phyloP scores from a whole-genome alignment of 2,797 vertebrate genomes.

The Anguilla marmorata region DNA sequence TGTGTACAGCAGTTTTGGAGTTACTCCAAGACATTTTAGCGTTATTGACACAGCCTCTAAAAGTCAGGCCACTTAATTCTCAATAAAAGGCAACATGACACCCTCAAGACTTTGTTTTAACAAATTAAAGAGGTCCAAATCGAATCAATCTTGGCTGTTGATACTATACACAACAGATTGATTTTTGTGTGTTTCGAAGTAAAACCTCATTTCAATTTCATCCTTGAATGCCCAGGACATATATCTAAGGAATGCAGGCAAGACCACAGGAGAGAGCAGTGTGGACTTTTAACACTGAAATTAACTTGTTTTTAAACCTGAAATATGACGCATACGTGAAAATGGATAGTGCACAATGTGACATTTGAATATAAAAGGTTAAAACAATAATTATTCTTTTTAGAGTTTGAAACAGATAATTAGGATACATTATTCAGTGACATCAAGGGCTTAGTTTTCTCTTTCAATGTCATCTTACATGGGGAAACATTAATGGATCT shows the following conservation, averaged over 20 bases:
- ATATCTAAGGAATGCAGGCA: conserved; percentile 18
- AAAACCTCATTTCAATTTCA: conserved; percentile 35
- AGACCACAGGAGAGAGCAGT: not conserved
- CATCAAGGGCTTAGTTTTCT: not conserved
- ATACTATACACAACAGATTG: conserved; percentile 18
- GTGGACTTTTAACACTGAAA: not conserved
- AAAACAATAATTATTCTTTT: not conserved
- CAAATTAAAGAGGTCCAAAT: conserved; percentile 7
- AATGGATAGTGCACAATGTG: not conserved
- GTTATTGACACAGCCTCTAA: not conserved
- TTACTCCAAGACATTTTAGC: not conserved
- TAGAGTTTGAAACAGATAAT: not conserved
- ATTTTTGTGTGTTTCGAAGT: conserved; percentile 26
- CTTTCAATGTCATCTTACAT: not conserved
- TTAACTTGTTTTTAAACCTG: not conserved
- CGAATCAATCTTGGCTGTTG: conserved; percentile 5
- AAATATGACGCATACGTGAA: not conserved
- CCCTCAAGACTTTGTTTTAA: conserved; percentile 4
- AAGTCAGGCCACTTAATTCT: not conserved
- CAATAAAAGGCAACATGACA: not conserved
- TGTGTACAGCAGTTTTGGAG: not conserved
- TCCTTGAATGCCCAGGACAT: conserved; percentile 29
- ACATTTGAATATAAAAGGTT: conserved; percentile 7
- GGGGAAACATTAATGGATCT: not conserved
- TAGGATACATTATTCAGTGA: not conserved